Evolutionary conservation across 2,113 vertebrate genomes (phyloP).

Genomic region (Zosterops lateralis): DNA sequence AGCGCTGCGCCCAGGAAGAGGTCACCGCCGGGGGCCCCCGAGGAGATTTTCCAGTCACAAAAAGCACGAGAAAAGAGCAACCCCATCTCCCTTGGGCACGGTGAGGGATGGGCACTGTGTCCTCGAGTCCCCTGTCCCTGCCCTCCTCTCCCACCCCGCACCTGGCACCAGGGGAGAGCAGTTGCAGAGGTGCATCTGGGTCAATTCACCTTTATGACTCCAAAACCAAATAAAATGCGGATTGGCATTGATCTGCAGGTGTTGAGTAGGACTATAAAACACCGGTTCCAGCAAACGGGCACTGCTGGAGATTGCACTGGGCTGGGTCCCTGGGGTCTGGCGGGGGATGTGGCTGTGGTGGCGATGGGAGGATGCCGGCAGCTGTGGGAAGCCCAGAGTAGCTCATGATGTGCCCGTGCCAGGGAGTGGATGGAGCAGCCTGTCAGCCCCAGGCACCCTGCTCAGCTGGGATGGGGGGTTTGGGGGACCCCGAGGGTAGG

Average conservation of each 20-base stretch:
- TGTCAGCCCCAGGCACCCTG: fast-evolving
- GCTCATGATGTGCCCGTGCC: fast-evolving
- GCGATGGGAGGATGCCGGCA: background rate
- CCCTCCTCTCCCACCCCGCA: background rate
- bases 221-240: background rate
- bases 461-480: background rate
- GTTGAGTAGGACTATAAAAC: slow-evolving; percentile 9
- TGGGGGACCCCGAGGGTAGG: background rate
- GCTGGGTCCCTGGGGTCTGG: background rate
- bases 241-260: background rate
- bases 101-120: background rate
- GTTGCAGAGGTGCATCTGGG: slow-evolving; percentile 1
- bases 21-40: slow-evolving; percentile 29
- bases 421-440: background rate
- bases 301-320: background rate
- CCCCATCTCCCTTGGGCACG: background rate
- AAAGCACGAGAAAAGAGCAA: slow-evolving; percentile 67
- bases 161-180: background rate
- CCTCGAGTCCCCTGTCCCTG: background rate
- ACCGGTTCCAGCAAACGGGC: background rate
- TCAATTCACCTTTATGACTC: slow-evolving; percentile 32
- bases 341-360: background rate
- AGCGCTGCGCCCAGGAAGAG: slow-evolving; percentile 52
- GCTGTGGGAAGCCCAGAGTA: background rate
- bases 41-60: slow-evolving; percentile 44